A percentile compares a stretch with the other conserved stretches of the same genome.
Evolutionary conservation across 2,888 invertebrate genomes (phyloP).

Genomic region (Baronia brevicornis): DNA sequence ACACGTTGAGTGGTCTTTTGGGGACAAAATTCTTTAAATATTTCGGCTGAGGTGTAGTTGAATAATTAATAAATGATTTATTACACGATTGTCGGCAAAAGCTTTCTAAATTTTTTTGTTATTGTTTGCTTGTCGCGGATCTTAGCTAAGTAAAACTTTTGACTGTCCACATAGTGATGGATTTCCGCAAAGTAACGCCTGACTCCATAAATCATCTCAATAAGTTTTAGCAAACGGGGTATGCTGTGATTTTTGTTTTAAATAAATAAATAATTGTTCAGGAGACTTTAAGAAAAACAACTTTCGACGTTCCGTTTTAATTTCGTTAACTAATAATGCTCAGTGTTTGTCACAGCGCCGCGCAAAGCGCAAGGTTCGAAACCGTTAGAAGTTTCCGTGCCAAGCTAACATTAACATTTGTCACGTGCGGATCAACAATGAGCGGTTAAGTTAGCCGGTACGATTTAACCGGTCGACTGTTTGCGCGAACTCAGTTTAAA

Average conservation of each 20-base stretch:
- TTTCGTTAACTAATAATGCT: too few relatives aligned
- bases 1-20: constrained; percentile 41
- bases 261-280: too few relatives aligned
- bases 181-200: too few relatives aligned
- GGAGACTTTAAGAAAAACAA: too few relatives aligned
- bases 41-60: constrained; percentile 20
- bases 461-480: constrained; percentile 24
- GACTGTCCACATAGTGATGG: too few relatives aligned
- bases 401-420: constrained; percentile 32
- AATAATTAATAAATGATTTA: constrained; percentile 10
- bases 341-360: too few relatives aligned
- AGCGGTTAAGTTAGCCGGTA: constrained; percentile 25
- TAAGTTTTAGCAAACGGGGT: too few relatives aligned
- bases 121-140: neutral
- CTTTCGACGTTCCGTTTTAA: too few relatives aligned
- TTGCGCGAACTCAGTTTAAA: constrained; percentile 18
- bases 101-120: constrained; percentile 1
- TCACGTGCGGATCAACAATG: constrained; percentile 29
- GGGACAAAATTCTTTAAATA: constrained; percentile 21
- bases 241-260: too few relatives aligned
- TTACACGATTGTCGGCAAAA: constrained; percentile 5
- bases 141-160: constrained; percentile 2
- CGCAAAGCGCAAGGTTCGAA: constrained; percentile 4
- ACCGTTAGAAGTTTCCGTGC: constrained; percentile 27
- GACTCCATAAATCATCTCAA: too few relatives aligned